Base-by-base conservation (phyloP, 2,113 vertebrate species). In the Sinosuthora webbiana region DNA sequence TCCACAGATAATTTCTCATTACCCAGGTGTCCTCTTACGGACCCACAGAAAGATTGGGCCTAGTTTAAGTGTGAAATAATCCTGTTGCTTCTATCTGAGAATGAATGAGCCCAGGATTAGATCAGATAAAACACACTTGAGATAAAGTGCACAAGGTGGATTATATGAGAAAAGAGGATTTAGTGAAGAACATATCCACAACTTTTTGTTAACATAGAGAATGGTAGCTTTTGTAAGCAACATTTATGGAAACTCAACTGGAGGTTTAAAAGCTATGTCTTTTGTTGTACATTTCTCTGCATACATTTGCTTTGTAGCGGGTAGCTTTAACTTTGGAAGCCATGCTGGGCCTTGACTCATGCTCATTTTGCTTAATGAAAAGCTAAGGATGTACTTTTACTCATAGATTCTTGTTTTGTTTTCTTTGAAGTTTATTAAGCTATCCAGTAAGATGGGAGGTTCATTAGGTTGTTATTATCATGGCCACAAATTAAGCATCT, bases 201-300 rank as follows among this genome's bases (percentile, higher is more conserved):
- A 99, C 98, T 99, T 99, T 99, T 99, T 98, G 98, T 99, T 98
- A 99, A 98, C 98, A 97, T 92, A 98, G 98, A 99, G 99, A 99
- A 99, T 99, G 95, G 98, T 97, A 91, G 97, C 98, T 98, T 98
- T 99, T 98, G 98, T 99, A 98, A 99, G 98, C 98, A 98, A 99
- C 98, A 98, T 99, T 98, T 99, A 99, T 99, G 98, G 98, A 98
- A 98, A 99, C 98, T 99, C 98, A 98, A 98, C 98, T 98, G 97
- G 96, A 98, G 98, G 98, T 98, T 99, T 99, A 98, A 99, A 99
- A 99, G 98, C 99, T 98, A 96, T 98, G 98, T 96, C 99, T 99
- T 98, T 99, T 99, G 99, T 99, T 99, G 98, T 99, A 98, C 99
- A 99, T 99, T 99, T 99, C 98, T 99, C 98, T 99, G 99, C 99